phyloP scores from a whole-genome alignment of 2,888 invertebrate species.

The Ophion costatus region DNA sequence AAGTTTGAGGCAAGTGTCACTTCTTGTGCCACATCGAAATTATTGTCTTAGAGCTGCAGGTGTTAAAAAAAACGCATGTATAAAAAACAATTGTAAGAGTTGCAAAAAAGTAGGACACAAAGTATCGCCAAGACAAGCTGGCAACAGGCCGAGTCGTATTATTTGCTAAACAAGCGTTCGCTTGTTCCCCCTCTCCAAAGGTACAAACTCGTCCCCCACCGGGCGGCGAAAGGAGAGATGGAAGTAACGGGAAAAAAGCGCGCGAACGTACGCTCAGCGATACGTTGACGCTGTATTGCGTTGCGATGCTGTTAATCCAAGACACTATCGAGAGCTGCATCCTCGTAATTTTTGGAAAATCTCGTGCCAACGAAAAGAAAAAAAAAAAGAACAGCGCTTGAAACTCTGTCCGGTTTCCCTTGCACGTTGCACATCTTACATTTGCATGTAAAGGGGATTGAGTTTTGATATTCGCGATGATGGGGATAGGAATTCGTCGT shows the following conservation, averaged over 20 bases:
- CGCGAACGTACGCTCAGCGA: conserved; percentile 67
- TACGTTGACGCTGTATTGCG: conserved; percentile 65
- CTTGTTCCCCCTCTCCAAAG: not conserved
- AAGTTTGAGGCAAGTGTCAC: not conserved
- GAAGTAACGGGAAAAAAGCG: not conserved
- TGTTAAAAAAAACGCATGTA: conserved; percentile 7
- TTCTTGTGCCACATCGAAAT: conserved; percentile 31
- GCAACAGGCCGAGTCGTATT: not conserved
- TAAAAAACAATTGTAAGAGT: conserved; percentile 29
- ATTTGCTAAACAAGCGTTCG: not conserved
- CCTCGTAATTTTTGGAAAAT: conserved; percentile 25
- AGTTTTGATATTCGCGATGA: too few relatives aligned
- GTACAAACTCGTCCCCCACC: not conserved
- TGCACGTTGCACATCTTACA: conserved; percentile 14
- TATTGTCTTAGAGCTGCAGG: conserved; percentile 42
- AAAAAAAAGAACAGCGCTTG: conserved; percentile 20
- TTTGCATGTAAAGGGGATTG: not conserved
- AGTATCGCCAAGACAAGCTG: conserved; percentile 50
- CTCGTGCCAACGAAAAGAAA: not conserved
- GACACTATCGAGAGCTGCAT: conserved; percentile 74
- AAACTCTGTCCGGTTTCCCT: not conserved
- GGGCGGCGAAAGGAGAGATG: not conserved
- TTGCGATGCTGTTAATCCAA: conserved; percentile 72
- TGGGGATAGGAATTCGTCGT: not conserved
- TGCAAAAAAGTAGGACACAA: not conserved